Base-by-base conservation (phyloP, 2,113 vertebrate species). In the Plestiodon gilberti region DNA sequence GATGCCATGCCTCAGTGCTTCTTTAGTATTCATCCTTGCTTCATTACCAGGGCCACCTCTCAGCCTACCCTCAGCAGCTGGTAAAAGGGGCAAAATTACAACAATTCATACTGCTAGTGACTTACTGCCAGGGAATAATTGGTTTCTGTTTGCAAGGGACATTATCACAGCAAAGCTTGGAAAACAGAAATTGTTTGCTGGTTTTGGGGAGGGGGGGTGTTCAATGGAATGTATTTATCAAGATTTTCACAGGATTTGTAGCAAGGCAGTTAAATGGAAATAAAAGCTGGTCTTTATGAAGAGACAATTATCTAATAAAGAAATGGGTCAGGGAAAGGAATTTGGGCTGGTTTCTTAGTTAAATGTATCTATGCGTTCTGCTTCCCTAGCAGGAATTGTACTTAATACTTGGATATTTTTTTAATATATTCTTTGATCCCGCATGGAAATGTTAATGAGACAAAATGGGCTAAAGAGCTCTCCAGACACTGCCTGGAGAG, bases 381-480 rank as follows among this genome's bases (percentile, higher is more conserved):
- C 0, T 91, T 84, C 86, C 4, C 0, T 89, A 23, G 73, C 81
- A 82, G 84, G 87, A 88, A 89, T 90, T 91, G 78, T 87, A 87
- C 86, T 89, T 78, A 78, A 38, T 35, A 89, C 82, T 93, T 95
- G 88, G 89, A 80, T 92, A 18, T 33, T 87, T 93, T 94, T 91
- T 71, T 82, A 92, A 92, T 94, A 64, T 89, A 64, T 92, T 90
- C 96, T 97, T 96, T 98, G 97, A 97, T 98, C 95, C 94, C 94
- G 96, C 91, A 93, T 97, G 97, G 97, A 97, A 97, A 98, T 97
- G 97, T 95, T 97, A 98, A 98, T 98, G 97, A 98, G 97, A 96
- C 81, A 4, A 96, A 96, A 96, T 90, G 94, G 84, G 93, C 93
- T 95, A 91, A 95, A 96, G 96, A 95, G 96, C 95, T 96, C 97